These are phyloP conservation scores for Hirtodrosophila cameraria DNA, from an alignment of 2,888 invertebrate genomes.

Conservation along the genomic window DNA sequence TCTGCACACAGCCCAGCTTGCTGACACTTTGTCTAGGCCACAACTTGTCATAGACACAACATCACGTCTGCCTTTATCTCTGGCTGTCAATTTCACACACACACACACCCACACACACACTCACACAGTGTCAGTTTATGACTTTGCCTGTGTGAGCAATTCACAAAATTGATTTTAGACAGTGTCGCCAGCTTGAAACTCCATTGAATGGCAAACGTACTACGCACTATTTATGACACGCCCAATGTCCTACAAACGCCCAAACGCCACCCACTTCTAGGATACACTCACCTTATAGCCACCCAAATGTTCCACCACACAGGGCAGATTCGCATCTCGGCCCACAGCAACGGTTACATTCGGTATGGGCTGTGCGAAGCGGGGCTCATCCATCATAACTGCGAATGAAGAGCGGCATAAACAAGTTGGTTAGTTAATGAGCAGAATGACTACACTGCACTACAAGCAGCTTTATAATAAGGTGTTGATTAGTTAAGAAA, in stretches of 20 bases:
- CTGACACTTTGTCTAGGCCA: slow-evolving; percentile 25
- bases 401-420: slow-evolving; percentile 80
- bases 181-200: slow-evolving; percentile 54
- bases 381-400: slow-evolving; percentile 94
- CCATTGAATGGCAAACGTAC: slow-evolving; percentile 30
- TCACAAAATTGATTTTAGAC: slow-evolving; percentile 75
- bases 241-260: not conserved
- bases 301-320: slow-evolving; percentile 95
- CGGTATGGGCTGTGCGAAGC: slow-evolving; percentile 95
- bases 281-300: slow-evolving; percentile 90
- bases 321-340: slow-evolving; percentile 94
- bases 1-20: not conserved
- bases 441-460: slow-evolving; percentile 14
- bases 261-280: not conserved
- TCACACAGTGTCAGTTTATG: slow-evolving; percentile 4
- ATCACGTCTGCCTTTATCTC: slow-evolving; percentile 36
- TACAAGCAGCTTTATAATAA: slow-evolving; percentile 8
- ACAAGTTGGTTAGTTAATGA: slow-evolving; percentile 68
- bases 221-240: slow-evolving; percentile 61
- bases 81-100: slow-evolving; percentile 38
- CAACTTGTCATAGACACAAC: slow-evolving; percentile 42
- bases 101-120: slow-evolving; percentile 6
- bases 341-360: slow-evolving; percentile 96
- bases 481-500: not conserved
- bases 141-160: slow-evolving; percentile 40